Evolutionary conservation across 2,113 vertebrate species (phyloP), one percentile per base, ranked within the genome.

Genomic region (Gasterosteus nipponicus): DNA sequence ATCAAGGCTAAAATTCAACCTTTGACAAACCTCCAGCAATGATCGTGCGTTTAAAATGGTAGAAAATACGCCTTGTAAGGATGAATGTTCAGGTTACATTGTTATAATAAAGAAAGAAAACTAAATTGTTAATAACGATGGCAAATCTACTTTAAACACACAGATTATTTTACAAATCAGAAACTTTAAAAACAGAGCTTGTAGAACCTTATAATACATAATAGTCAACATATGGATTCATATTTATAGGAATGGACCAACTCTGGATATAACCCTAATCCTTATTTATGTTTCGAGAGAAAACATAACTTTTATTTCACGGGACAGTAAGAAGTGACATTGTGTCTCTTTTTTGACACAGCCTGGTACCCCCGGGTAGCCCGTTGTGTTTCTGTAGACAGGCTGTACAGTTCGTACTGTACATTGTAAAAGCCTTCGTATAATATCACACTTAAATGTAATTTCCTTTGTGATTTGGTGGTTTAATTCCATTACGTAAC

Each of bases 1-100:
- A 80, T 49, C 47, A 80, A 18, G 35, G 35, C 26, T 81, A 67
- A 84, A 78, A 81, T 81, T 31, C 78, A 74, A 78, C 72, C 51
- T 78, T 56, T 77, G 69, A 42, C 73, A 86, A 46, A 53, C 38
- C 41, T 62, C 57, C 49, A 31, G 16, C 42, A 35, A 19, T 63
- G 63, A 73, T 74, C 62, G 63, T 53, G 47, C 47, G 8, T 49
- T 49, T 49, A 49, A 49, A 49, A 49, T 49, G 0, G 19, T 49
- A 19, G 8, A 18, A 49, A 19, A 26, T 26, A 26, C 22, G 22
- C 22, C 22, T 26, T 26, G 22, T 19, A 19, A 49, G 16, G 5
- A 14, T 44, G 42, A 44, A 44, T 44, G 42, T 44, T 44, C 14
- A 44, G 42, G 42, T 44, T 44, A 44, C 14, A 44, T 44, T 15